These are phyloP conservation scores for Leucosticte australis DNA, from an alignment of 2,113 vertebrate genomes.

Conservation along the genomic window DNA sequence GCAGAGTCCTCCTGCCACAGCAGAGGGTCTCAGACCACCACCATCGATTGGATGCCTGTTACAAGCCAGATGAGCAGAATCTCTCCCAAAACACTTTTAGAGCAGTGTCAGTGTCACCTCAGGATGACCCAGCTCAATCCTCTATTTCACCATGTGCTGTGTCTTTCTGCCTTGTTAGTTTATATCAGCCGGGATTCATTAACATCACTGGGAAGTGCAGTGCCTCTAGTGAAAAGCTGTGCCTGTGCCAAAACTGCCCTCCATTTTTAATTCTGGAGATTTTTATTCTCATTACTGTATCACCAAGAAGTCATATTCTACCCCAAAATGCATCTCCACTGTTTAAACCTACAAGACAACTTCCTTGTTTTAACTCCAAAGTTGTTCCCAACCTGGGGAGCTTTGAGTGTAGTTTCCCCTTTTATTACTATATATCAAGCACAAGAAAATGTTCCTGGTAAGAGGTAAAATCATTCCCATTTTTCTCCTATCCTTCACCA, in stretches of 20 bases:
- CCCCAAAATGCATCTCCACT: background rate
- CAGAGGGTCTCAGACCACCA: background rate
- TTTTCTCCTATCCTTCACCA: background rate
- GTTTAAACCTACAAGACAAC: background rate
- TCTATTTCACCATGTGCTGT: background rate
- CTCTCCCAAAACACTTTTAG: background rate
- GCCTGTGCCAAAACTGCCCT: background rate
- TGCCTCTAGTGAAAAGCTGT: background rate
- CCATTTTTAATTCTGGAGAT: background rate
- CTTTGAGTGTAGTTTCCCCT: background rate
- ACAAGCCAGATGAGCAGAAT: background rate
- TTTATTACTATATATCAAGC: background rate
- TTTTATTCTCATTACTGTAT: background rate
- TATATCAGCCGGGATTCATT: background rate
- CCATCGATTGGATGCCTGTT: background rate
- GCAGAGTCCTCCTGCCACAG: accelerated
- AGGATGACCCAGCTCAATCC: background rate
- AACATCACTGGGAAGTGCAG: background rate
- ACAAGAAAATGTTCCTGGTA: background rate
- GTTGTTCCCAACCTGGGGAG: background rate
- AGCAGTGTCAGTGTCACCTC: background rate
- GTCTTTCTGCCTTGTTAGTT: background rate
- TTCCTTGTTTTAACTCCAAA: background rate
- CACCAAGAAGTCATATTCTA: background rate
- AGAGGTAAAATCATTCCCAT: background rate